These are phyloP conservation scores for Danaus chrysippus DNA, from an alignment of 2,888 invertebrate genomes.

Conservation along the genomic window DNA sequence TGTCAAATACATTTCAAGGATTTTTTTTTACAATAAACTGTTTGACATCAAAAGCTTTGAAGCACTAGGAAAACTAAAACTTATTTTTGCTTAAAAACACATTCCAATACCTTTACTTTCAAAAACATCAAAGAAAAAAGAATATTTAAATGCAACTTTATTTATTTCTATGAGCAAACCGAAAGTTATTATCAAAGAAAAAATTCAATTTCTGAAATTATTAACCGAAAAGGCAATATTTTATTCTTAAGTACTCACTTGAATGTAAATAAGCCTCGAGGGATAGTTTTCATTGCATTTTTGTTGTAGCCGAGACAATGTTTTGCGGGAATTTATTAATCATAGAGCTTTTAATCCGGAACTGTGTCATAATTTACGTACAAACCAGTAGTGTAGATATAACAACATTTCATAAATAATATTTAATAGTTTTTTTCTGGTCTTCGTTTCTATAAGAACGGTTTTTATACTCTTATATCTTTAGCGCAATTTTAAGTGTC, in stretches of 20 bases:
- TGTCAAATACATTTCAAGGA: too few species aligned
- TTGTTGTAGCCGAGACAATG: neutral
- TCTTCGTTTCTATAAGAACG: neutral
- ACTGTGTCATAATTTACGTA: slow-evolving; percentile 7
- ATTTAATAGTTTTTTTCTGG: neutral
- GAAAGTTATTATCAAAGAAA: too few species aligned
- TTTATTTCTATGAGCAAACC: too few species aligned
- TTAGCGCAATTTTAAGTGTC: too few species aligned
- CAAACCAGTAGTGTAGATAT: neutral
- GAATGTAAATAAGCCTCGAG: slow-evolving; percentile 58
- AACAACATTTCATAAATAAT: neutral
- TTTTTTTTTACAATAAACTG: too few species aligned
- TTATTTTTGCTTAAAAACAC: too few species aligned
- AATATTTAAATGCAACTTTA: too few species aligned
- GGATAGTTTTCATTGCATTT: slow-evolving; percentile 41
- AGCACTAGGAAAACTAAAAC: too few species aligned
- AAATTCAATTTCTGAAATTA: neutral
- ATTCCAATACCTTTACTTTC: too few species aligned
- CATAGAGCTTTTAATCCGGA: slow-evolving; percentile 7
- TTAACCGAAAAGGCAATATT: slow-evolving; percentile 39
- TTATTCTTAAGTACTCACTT: slow-evolving; percentile 59
- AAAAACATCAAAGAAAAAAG: too few species aligned
- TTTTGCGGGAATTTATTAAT: slow-evolving; percentile 3
- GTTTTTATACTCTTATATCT: too few species aligned
- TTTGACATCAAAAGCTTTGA: too few species aligned